Percentiles rank a stretch among this genome's conserved stretches.
phyloP scores from a whole-genome alignment of 2,113 vertebrate species.

The Chaetorhynchus papuensis region DNA sequence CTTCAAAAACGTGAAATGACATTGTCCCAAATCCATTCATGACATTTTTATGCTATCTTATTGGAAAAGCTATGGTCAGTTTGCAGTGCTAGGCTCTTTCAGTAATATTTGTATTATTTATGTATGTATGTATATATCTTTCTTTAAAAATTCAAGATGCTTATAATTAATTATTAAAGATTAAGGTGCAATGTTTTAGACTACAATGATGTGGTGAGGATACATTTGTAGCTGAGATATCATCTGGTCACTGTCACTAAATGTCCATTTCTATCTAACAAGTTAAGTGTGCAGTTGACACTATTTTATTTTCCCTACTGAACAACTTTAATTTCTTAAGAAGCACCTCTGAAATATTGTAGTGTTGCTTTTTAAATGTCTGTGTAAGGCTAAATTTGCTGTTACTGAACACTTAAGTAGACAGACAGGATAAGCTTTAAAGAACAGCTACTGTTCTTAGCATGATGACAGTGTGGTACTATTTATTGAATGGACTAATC shows the following conservation, averaged over 20 bases:
- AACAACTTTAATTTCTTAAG: background rate
- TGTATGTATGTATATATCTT: background rate
- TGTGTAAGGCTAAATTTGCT: background rate
- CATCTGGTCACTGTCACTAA: background rate
- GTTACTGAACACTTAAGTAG: background rate
- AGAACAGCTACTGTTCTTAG: background rate
- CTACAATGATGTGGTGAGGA: background rate
- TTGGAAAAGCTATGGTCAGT: background rate
- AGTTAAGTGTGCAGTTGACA: background rate
- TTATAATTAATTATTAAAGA: constrained; percentile 44
- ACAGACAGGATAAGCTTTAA: background rate
- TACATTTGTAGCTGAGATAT: background rate
- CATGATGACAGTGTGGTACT: accelerated
- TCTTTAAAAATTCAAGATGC: constrained; percentile 11
- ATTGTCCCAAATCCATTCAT: background rate
- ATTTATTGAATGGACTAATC: background rate
- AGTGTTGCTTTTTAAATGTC: background rate
- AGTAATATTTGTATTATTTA: background rate
- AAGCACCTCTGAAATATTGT: background rate
- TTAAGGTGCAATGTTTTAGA: background rate
- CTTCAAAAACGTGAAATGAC: background rate
- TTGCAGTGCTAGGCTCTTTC: background rate
- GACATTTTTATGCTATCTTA: background rate
- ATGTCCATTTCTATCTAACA: background rate
- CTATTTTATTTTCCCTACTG: background rate